Conservation (phyloP, 2,888 invertebrate genomes). For the Agonopterix arenella region DNA sequence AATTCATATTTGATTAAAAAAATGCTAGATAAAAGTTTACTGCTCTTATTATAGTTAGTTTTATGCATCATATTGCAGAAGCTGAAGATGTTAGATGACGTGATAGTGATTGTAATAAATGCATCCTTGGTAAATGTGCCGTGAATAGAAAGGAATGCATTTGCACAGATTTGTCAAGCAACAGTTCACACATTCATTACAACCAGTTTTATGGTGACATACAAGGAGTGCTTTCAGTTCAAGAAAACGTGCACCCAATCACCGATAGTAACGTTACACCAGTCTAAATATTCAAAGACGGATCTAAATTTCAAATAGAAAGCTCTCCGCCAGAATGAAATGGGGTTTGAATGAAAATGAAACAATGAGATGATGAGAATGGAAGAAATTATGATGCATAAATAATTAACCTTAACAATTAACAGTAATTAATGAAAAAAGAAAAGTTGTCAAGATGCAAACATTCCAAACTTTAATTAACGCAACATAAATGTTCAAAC, state of each 20-base stretch:
- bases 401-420: constrained; percentile 42
- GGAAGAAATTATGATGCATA: constrained; percentile 45
- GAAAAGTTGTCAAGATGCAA: constrained; percentile 77
- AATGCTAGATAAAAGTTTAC: constrained; percentile 33
- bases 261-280: constrained; percentile 36
- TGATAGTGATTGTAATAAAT: constrained; percentile 62
- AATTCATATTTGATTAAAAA: neutral
- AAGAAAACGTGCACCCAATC: constrained; percentile 71
- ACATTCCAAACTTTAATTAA: constrained; percentile 63
- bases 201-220: constrained; percentile 47
- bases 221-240: constrained; percentile 67
- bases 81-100: constrained; percentile 65
- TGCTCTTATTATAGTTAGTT: constrained; percentile 61
- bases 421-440: constrained; percentile 43
- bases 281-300: constrained; percentile 10
- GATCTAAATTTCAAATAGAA: constrained; percentile 29
- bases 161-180: constrained; percentile 9
- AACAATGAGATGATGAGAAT: constrained; percentile 35
- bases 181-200: constrained; percentile 46
- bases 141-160: neutral
- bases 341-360: constrained; percentile 72
- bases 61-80: constrained; percentile 61
- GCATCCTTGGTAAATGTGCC: constrained; percentile 32
- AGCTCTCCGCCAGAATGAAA: constrained; percentile 69
- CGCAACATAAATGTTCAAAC: constrained; percentile 71